These are phyloP conservation scores for Temnothorax unifasciatus DNA, from an alignment of 2,888 invertebrate genomes.

Conservation along the genomic window DNA sequence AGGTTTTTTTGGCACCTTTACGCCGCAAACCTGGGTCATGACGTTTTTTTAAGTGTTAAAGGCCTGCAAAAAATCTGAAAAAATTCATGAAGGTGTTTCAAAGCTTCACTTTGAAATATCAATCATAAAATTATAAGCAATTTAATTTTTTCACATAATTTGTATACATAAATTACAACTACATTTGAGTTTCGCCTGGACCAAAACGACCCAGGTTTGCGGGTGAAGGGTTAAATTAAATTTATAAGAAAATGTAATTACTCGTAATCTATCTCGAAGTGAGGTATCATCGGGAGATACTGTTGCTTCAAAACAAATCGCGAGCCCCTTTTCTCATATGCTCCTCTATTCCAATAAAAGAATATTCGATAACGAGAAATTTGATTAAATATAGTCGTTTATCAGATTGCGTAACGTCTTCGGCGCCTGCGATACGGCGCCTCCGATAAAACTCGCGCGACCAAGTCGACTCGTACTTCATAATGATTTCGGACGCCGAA, in stretches of 20 bases:
- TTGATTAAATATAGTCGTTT: conserved; percentile 31
- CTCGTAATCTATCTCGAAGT: neutral
- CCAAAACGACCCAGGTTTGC: too few relatives aligned
- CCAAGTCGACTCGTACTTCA: conserved; percentile 52
- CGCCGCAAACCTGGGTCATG: too few relatives aligned
- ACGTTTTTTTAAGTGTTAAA: too few relatives aligned
- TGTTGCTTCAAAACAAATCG: neutral
- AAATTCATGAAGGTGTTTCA: too few relatives aligned
- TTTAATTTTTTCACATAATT: too few relatives aligned
- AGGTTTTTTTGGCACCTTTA: too few relatives aligned
- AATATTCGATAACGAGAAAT: neutral
- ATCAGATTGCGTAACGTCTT: conserved; percentile 38
- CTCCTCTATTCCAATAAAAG: neutral
- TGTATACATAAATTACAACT: too few relatives aligned
- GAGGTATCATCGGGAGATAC: neutral
- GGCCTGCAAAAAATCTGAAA: too few relatives aligned
- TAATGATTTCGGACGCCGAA: conserved; percentile 64
- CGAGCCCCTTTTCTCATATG: neutral
- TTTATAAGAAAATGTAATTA: neutral
- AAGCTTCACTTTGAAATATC: too few relatives aligned
- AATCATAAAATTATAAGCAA: too few relatives aligned
- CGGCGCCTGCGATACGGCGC: neutral
- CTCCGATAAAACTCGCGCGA: conserved; percentile 29
- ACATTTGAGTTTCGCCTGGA: too few relatives aligned
- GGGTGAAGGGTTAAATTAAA: too few relatives aligned